Base-by-base conservation (phyloP, 1,140 invertebrate genomes). In the Eulimnadia texana region DNA sequence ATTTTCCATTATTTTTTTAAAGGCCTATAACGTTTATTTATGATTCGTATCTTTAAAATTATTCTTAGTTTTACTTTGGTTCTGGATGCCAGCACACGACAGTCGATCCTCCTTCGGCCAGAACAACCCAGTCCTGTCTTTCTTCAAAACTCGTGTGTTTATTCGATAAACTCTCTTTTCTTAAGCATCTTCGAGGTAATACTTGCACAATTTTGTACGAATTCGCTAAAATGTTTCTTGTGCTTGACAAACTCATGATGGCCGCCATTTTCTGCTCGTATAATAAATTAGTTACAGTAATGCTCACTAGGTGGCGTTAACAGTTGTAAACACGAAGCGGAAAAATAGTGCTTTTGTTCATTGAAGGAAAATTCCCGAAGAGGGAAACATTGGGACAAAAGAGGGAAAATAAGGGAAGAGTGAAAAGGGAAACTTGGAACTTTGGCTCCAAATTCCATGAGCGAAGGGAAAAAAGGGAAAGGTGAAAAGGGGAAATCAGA, bases 21-120 rank as follows among this genome's bases (percentile, higher is more conserved):
- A n/a, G n/a, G n/a, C n/a, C n/a, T n/a, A n/a, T n/a, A n/a, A n/a
- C n/a, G n/a, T n/a, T n/a, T n/a, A n/a, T n/a, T n/a, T n/a, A n/a
- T n/a, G n/a, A n/a, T n/a, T n/a, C n/a, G n/a, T n/a, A n/a, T n/a
- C n/a, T n/a, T n/a, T n/a, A n/a, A n/a, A n/a, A n/a, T n/a, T n/a
- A n/a, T n/a, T n/a, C n/a, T n/a, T n/a, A n/a, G n/a, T n/a, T n/a
- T 25, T 63, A 63, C 61, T 63, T 71, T 69, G 77, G 70, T 66
- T 89, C 82, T 42, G 86, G 87, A 75, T 96, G 92, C 83, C 90
- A 90, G 64, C 86, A 90, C 49, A 92, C 80, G 63, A 89, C 80
- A 56, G 84, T 88, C 50, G 79, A 80, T n/a, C 82, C 80, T 73
- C 89, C 82, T 66, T 84, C 78, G 13, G 81, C 82, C 63, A 83